Base-by-base conservation (phyloP, 2,797 vertebrate species). In the Mallotus villosus region DNA sequence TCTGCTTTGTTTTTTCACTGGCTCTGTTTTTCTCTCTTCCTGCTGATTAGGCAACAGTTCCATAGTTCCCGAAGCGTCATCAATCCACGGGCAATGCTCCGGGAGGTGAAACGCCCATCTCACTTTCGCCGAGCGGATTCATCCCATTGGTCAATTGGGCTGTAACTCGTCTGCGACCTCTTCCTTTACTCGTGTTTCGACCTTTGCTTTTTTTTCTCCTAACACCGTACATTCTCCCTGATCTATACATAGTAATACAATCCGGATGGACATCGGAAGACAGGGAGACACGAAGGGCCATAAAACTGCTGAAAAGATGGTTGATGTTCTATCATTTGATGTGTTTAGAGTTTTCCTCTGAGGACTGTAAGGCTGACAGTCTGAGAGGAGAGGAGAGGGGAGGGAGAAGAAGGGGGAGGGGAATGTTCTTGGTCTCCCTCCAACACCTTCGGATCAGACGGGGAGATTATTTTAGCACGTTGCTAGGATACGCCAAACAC, bases 401-500 rank as follows among this genome's bases (percentile, higher is more conserved):
- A 17, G 4, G 49, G 49, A 16, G 49, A 17, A 1, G 46, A 51
- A 8, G 17, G 49, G 49, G 17, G 49, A 51, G 49, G 49, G 46
- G 72, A 88, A 84, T 78, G 76, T 75, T 25, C 66, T 64, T 74
- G 63, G 83, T 71, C 78, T 79, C 70, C 61, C n/a, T 61, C 69
- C 68, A 79, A 70, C 63, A 70, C 77, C 61, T 76, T 49, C 29
- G 74, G 78, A 85, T 49, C 25, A 75, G 79, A 86, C 63, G 57
- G 27, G 24, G 14, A 16, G 21, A 57, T 66, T 75, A 62, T 81
- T 77, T 87, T 83, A 63, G 74, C 63, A 58, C 67, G 87, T 88
- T 83, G 82, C 90, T 88, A 81, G 63, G 90, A 81, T 67, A 88
- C 88, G 25, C 55, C 62, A 76, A 82, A 81, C 75, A 85, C 65